phyloP scores from a whole-genome alignment of 2,113 vertebrate genomes.

The Gymnocephalus cernua region DNA sequence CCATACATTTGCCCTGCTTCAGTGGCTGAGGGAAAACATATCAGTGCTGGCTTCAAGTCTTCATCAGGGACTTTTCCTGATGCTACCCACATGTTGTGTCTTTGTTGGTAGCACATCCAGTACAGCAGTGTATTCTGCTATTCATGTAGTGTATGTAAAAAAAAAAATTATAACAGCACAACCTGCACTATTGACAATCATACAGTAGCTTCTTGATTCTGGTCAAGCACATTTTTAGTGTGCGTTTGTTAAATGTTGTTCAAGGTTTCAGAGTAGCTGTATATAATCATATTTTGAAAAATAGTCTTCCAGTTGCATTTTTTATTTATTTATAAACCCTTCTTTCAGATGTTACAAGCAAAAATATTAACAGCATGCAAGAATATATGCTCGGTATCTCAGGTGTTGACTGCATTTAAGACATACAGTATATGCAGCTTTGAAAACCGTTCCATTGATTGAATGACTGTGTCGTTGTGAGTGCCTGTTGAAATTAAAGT shows the following conservation, averaged over 20 bases:
- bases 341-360: constrained; percentile 35
- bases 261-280: constrained; percentile 39
- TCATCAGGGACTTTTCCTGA: constrained; percentile 10
- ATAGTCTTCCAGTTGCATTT: constrained; percentile 60
- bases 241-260: constrained; percentile 30
- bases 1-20: background rate
- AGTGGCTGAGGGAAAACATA: background rate
- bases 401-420: constrained; percentile 62
- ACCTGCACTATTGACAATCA: constrained; percentile 71
- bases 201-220: constrained; percentile 53
- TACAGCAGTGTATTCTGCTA: background rate
- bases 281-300: constrained; percentile 43
- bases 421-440: constrained; percentile 50
- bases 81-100: background rate
- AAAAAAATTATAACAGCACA: constrained; percentile 35
- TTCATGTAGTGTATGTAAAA: constrained; percentile 5
- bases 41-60: background rate
- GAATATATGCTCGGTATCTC: constrained; percentile 55
- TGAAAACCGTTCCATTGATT: constrained; percentile 14
- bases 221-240: constrained; percentile 43
- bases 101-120: constrained; percentile 36
- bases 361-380: constrained; percentile 61
- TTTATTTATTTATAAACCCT: constrained; percentile 60
- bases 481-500: constrained; percentile 36
- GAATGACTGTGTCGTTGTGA: constrained; percentile 50